These are phyloP conservation scores for Eupithecia inturbata DNA, from an alignment of 2,888 invertebrate genomes.

Conservation along the genomic window DNA sequence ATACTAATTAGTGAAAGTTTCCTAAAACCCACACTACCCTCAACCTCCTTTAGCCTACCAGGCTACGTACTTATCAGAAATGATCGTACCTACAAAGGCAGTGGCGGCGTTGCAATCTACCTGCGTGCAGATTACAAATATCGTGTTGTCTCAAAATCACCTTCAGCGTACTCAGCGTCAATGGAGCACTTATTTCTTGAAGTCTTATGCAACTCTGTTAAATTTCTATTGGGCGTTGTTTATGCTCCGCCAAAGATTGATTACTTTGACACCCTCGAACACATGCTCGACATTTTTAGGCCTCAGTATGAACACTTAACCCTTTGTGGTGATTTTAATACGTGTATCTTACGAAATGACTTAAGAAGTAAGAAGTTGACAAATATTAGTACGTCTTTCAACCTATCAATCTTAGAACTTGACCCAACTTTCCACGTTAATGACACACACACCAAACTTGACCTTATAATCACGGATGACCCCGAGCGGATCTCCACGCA, in stretches of 20 bases:
- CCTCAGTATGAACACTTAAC: neutral
- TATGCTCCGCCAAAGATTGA: conserved; percentile 9
- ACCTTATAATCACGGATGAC: neutral
- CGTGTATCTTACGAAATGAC: neutral
- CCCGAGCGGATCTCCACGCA: neutral
- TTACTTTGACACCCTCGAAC: conserved; percentile 4
- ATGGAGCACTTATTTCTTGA: conserved; percentile 3
- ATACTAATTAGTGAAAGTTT: neutral
- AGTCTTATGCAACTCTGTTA: neutral
- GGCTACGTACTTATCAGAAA: neutral
- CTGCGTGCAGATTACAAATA: neutral
- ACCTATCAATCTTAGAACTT: neutral
- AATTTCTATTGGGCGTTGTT: conserved; percentile 1
- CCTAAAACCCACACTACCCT: neutral
- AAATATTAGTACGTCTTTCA: neutral
- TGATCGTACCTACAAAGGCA: neutral
- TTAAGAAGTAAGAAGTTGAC: neutral
- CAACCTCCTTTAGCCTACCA: neutral
- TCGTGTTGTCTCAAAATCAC: neutral
- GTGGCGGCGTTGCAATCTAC: conserved; percentile 1
- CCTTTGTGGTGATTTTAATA: conserved; percentile 11
- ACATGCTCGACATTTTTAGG: neutral
- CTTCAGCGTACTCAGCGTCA: neutral
- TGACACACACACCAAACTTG: neutral
- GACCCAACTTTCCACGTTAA: neutral